Conservation (phyloP, 2,113 vertebrate genomes). For the Puma concolor region DNA sequence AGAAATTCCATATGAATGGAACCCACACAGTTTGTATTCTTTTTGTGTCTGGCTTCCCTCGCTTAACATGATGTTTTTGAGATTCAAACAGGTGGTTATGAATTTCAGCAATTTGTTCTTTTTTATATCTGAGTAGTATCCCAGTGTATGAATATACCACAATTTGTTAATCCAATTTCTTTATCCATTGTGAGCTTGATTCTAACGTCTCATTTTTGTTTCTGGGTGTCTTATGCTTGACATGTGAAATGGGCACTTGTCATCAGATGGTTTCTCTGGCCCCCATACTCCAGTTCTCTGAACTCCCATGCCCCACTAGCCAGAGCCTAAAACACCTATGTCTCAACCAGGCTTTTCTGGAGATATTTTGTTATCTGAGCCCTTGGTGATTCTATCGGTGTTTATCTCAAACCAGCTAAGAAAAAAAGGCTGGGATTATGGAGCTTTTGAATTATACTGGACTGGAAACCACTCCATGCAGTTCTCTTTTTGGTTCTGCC, state of each 20-base stretch:
- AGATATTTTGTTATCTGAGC: not conserved
- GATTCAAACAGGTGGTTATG: not conserved
- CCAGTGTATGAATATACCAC: not conserved
- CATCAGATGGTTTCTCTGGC: not conserved
- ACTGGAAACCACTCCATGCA: not conserved
- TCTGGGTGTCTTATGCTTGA: not conserved
- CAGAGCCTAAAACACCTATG: not conserved
- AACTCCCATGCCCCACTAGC: not conserved
- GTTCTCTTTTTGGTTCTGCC: not conserved
- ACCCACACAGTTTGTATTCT: not conserved
- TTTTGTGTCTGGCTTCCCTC: not conserved
- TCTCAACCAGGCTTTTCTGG: not conserved
- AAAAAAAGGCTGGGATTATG: not conserved
- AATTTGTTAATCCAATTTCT: not conserved
- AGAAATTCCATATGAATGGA: not conserved
- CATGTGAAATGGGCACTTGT: not conserved
- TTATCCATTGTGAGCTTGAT: not conserved
- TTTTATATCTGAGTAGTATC: not conserved
- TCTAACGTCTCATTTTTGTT: not conserved
- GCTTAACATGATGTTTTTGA: not conserved
- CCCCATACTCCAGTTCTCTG: not conserved
- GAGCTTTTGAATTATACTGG: not conserved
- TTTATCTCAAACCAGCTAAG: not conserved
- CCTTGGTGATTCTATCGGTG: not conserved
- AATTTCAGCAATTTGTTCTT: not conserved